These are phyloP conservation scores for Galaxea fascicularis DNA, from an alignment of 92 coral and sea anemone species.

Conservation along the genomic window DNA sequence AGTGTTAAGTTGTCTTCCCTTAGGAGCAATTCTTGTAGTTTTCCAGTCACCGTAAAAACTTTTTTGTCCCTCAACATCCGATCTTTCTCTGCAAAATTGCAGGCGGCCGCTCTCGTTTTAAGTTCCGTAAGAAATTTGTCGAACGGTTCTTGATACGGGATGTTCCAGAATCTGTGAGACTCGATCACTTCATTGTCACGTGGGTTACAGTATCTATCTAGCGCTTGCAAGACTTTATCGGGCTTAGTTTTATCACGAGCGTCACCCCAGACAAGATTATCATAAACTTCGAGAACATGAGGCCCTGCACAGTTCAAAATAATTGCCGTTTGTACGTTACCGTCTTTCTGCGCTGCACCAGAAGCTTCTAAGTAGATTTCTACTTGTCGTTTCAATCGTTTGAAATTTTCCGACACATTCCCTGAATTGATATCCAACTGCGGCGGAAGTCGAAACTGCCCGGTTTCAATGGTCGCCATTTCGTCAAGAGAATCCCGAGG, in stretches of 20 bases:
- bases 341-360: conserved; percentile 39
- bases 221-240: conserved; percentile 34
- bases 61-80: conserved; percentile 72
- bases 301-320: conserved; percentile 67
- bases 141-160: conserved; percentile 59
- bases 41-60: conserved; percentile 58
- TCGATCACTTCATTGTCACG: conserved; percentile 61
- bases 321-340: conserved; percentile 50
- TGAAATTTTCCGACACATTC: conserved; percentile 40
- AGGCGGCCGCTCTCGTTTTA: conserved; percentile 39
- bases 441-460: conserved; percentile 31
- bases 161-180: conserved; percentile 55
- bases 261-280: conserved; percentile 35
- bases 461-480: neutral
- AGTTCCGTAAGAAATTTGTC: conserved; percentile 61
- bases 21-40: conserved; percentile 60
- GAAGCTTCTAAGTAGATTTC: conserved; percentile 52
- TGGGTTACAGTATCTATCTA: conserved; percentile 66
- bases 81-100: conserved; percentile 61
- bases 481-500: no score
- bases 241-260: conserved; percentile 59
- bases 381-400: conserved; percentile 58
- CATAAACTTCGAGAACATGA: conserved; percentile 59
- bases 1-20: conserved; percentile 37
- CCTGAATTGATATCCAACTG: conserved; percentile 32